Evolutionary conservation across 2,888 invertebrate species (phyloP).

Genomic region (Stenodema calcarata): DNA sequence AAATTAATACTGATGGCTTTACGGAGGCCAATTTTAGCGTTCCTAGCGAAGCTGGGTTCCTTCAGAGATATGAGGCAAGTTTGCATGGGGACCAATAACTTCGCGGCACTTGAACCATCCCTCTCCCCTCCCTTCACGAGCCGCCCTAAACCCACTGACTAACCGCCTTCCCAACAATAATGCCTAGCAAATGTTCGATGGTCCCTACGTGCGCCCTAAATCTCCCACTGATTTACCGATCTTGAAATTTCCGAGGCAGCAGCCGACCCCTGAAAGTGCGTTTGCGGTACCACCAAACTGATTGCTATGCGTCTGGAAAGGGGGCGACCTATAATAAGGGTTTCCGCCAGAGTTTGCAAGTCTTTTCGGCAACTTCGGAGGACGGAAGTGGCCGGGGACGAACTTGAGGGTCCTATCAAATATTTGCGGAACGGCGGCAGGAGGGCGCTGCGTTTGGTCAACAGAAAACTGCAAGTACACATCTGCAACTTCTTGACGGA

Average conservation of each 20-base stretch:
- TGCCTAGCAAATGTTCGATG: slow-evolving; percentile 12
- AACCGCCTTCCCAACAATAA: slow-evolving; percentile 1
- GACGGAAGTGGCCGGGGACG: neutral
- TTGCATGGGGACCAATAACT: slow-evolving; percentile 11
- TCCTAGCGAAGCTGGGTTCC: neutral
- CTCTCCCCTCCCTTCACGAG: neutral
- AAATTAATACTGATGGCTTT: slow-evolving; percentile 21
- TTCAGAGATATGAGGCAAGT: slow-evolving; percentile 3
- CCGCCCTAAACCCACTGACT: neutral
- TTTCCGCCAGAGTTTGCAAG: neutral
- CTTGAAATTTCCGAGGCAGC: neutral
- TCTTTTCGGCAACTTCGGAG: neutral
- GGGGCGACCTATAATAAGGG: neutral
- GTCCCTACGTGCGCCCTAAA: neutral
- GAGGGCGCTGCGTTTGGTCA: neutral
- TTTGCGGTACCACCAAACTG: neutral
- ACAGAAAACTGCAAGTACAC: neutral
- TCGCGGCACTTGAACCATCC: neutral
- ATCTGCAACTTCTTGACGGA: neutral
- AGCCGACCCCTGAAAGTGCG: neutral
- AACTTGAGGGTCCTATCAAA: neutral
- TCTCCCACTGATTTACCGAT: slow-evolving; percentile 11
- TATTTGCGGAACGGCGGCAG: neutral
- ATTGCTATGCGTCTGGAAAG: neutral
- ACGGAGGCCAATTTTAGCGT: neutral